A percentile compares a stretch with the other conserved stretches of the same genome.
These are phyloP conservation scores for Sebastes cheni DNA, from an alignment of 2,797 vertebrate species.

Conservation along the genomic window DNA sequence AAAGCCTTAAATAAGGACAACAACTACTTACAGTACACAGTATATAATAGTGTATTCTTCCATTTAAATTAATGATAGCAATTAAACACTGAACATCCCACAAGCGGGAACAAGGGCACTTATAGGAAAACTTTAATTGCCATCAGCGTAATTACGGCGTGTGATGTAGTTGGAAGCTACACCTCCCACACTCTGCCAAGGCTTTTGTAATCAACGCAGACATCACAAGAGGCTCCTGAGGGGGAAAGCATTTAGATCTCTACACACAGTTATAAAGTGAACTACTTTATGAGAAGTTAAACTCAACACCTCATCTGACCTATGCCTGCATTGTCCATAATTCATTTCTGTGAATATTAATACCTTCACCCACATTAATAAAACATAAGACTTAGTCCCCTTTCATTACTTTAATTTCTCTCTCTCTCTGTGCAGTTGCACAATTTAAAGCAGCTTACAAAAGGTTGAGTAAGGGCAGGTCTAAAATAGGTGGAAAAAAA, in stretches of 20 bases:
- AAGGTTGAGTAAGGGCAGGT: not conserved
- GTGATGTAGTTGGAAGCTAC: slow-evolving; percentile 33
- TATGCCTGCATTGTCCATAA: not conserved
- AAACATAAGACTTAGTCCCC: not conserved
- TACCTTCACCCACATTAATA: slow-evolving; percentile 10
- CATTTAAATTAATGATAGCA: slow-evolving; percentile 36
- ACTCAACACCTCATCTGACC: slow-evolving; percentile 14
- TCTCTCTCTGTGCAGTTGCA: not conserved
- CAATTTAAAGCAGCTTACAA: not conserved
- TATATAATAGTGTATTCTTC: slow-evolving; percentile 2
- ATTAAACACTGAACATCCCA: slow-evolving; percentile 40
- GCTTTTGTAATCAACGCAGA: slow-evolving; percentile 34
- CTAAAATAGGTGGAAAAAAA: not conserved
- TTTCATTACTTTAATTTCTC: slow-evolving; percentile 12
- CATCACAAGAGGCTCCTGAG: slow-evolving; percentile 27
- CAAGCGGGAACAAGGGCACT: slow-evolving; percentile 27
- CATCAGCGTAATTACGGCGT: slow-evolving; percentile 45
- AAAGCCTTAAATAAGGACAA: slow-evolving; percentile 6
- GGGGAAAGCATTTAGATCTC: not conserved
- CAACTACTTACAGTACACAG: slow-evolving; percentile 8
- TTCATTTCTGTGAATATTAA: slow-evolving; percentile 33
- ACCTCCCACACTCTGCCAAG: slow-evolving; percentile 38
- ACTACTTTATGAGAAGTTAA: slow-evolving; percentile 20
- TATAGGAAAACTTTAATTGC: slow-evolving; percentile 30
- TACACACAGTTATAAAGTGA: slow-evolving; percentile 9